Percentiles rank a stretch among this genome's conserved stretches.
Conservation (phyloP, 2,797 vertebrate species). For the Pangasius mekongensis region DNA sequence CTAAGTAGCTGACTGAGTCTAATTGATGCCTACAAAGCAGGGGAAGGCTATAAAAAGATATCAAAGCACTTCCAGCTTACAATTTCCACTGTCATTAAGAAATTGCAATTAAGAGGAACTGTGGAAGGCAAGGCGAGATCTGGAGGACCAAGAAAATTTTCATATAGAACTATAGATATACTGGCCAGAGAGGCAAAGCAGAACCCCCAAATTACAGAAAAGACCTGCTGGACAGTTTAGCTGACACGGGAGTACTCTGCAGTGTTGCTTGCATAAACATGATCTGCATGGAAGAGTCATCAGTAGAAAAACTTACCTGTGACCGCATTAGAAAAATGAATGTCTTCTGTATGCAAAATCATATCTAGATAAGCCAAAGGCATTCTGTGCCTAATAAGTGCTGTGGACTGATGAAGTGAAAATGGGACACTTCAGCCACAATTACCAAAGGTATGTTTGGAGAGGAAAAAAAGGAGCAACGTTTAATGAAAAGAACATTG, state of each 20-base stretch:
- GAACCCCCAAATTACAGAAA: background rate
- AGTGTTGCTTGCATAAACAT: background rate
- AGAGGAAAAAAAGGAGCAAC: background rate
- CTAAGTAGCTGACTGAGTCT: background rate
- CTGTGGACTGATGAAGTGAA: background rate
- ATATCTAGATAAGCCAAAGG: background rate
- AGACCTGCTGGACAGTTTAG: background rate
- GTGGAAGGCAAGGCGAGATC: background rate
- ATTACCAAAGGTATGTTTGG: background rate
- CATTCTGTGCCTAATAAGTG: background rate
- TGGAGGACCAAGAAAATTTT: background rate
- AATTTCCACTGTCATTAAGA: background rate
- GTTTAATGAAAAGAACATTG: background rate
- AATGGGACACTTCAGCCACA: background rate
- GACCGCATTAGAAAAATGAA: background rate
- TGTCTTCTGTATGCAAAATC: background rate
- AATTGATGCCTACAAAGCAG: background rate
- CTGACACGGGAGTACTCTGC: background rate
- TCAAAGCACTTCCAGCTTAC: background rate
- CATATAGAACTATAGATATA: background rate
- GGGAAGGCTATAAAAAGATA: background rate
- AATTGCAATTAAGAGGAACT: background rate
- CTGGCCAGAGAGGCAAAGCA: background rate
- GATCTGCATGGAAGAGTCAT: background rate
- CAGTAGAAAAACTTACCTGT: background rate